A percentile compares a stretch with the other conserved stretches of the same genome.
Conservation (phyloP, 2,113 vertebrate genomes). For the Mugil cephalus region DNA sequence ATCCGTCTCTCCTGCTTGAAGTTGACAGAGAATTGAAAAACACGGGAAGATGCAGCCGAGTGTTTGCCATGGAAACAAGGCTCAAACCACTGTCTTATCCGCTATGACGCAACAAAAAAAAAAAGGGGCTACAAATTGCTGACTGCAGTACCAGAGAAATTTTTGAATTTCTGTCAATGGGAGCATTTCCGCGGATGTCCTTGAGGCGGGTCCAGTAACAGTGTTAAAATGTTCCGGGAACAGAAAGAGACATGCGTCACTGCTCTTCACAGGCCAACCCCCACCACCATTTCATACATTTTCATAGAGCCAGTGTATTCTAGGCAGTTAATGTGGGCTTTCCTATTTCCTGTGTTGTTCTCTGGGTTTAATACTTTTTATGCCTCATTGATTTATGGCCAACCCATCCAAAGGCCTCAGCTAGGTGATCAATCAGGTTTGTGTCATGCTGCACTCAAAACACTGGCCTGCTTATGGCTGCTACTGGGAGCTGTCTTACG, state of each 20-base stretch:
- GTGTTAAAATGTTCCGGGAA: constrained; percentile 50
- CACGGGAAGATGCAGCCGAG: constrained; percentile 28
- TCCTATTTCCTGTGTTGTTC: constrained; percentile 37
- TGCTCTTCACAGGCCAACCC: constrained; percentile 7
- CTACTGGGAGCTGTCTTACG: constrained; percentile 15
- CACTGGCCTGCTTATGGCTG: constrained; percentile 4
- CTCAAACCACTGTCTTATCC: constrained; percentile 45
- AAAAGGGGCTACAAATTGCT: constrained; percentile 35
- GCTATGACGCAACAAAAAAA: constrained; percentile 50
- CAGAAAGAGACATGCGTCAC: constrained; percentile 48
- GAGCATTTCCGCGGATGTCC: constrained; percentile 53
- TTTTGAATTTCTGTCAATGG: constrained; percentile 47
- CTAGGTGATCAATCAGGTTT: constrained; percentile 60
- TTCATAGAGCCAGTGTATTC: constrained; percentile 26
- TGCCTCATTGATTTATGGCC: constrained; percentile 63
- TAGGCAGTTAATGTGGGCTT: constrained; percentile 15
- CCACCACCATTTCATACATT: constrained; percentile 26
- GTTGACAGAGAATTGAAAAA: constrained; percentile 42
- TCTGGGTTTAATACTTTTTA: constrained; percentile 59
- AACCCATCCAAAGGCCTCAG: constrained; percentile 38
- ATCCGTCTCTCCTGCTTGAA: constrained; percentile 9
- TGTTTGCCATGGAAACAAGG: constrained; percentile 76
- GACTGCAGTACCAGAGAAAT: constrained; percentile 25
- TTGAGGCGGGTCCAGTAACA: constrained; percentile 52
- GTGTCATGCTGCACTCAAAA: constrained; percentile 35